These are phyloP conservation scores for Chionoecetes opilio DNA, from an alignment of 1,140 invertebrate genomes.

Conservation along the genomic window DNA sequence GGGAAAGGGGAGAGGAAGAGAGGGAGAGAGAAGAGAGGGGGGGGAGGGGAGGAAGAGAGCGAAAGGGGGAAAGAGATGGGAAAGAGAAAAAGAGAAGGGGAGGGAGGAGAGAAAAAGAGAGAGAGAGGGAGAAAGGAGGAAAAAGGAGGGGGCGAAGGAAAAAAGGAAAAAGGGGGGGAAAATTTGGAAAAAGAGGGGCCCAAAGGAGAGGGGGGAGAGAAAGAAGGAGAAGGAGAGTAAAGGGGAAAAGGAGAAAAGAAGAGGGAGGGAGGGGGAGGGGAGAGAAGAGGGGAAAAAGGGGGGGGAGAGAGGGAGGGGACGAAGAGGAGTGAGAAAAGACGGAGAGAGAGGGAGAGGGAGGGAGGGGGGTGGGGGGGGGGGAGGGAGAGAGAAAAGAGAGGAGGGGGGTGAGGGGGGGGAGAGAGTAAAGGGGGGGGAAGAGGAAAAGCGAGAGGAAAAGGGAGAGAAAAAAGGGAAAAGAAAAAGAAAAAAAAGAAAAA, in stretches of 20 bases:
- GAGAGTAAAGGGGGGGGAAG: neutral
- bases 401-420: conserved; percentile 15
- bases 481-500: too few relatives aligned
- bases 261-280: neutral
- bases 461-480: neutral
- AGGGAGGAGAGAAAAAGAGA: neutral
- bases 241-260: neutral
- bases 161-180: too few relatives aligned
- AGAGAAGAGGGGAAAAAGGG: too few relatives aligned
- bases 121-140: neutral
- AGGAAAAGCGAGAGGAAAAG: neutral
- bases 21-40: neutral
- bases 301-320: too few relatives aligned
- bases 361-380: neutral
- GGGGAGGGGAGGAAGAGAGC: neutral
- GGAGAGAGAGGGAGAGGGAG: neutral
- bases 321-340: too few relatives aligned
- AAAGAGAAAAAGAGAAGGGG: neutral
- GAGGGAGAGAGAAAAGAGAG: neutral
- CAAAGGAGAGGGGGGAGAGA: too few relatives aligned
- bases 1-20: neutral
- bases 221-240: too few relatives aligned
- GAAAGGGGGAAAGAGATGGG: conserved; percentile 42
- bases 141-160: too few relatives aligned
- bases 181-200: too few relatives aligned